A percentile compares a stretch with the other conserved stretches of the same genome.
Evolutionary conservation across 2,113 vertebrate genomes (phyloP).

Genomic region (Phaethornis superciliosus): DNA sequence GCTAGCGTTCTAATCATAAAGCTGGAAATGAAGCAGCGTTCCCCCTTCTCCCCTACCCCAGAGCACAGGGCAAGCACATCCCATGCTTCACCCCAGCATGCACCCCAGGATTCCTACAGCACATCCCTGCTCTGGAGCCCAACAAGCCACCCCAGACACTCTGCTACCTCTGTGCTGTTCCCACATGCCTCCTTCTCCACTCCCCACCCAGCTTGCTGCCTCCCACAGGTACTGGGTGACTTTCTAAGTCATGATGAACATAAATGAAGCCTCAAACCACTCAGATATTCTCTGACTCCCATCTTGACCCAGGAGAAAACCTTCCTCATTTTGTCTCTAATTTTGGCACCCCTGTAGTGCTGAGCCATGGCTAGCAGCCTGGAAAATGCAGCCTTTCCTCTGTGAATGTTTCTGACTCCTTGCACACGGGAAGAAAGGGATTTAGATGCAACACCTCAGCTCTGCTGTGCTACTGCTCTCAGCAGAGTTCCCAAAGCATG

Average conservation of each 20-base stretch:
- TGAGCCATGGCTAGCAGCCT: not conserved
- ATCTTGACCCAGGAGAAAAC: not conserved
- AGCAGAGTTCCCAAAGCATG: not conserved
- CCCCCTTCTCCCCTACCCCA: not conserved
- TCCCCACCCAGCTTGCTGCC: not conserved
- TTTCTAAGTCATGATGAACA: not conserved
- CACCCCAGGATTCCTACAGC: not conserved
- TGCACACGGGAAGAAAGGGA: accelerated
- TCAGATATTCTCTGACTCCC: not conserved
- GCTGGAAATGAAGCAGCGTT: not conserved
- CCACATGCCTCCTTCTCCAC: not conserved
- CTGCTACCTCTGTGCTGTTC: not conserved
- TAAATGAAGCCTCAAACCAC: not conserved
- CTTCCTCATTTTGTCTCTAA: not conserved
- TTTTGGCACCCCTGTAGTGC: not conserved
- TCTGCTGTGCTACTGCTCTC: not conserved
- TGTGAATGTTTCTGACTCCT: not conserved
- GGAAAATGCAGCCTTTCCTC: not conserved
- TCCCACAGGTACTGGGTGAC: not conserved
- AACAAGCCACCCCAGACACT: not conserved
- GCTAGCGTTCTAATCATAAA: not conserved
- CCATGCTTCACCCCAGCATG: not conserved
- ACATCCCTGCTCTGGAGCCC: not conserved
- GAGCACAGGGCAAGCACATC: not conserved
- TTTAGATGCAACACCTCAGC: not conserved